A percentile compares a stretch with the other conserved stretches of the same genome.
Conservation (phyloP, 1,140 invertebrate genomes). For the Campoletis sonorensis region DNA sequence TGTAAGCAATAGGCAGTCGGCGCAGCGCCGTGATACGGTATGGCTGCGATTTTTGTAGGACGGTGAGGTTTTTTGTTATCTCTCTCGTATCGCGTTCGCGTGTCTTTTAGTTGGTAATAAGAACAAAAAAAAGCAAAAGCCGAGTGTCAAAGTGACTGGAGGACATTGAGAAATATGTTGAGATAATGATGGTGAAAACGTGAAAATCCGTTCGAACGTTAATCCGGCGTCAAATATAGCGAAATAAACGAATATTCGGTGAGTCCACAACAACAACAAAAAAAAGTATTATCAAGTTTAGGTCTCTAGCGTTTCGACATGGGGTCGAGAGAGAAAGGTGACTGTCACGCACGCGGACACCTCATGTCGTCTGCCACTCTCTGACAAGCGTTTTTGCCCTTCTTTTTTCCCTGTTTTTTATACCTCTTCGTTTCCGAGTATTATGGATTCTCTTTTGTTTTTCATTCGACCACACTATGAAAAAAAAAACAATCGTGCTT, state of each 20-base stretch:
- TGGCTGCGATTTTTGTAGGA: no score
- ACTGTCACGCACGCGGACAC: conserved; percentile 54
- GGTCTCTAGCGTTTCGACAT: not conserved
- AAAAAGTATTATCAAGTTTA: not conserved
- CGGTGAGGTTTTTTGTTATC: no score
- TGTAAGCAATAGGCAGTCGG: no score
- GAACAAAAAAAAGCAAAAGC: no score
- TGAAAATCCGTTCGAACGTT: not conserved
- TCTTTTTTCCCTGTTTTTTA: conserved; percentile 32
- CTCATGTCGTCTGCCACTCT: conserved; percentile 63
- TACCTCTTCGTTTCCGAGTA: not conserved
- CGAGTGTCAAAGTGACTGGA: not conserved
- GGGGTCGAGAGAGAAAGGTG: conserved; percentile 4
- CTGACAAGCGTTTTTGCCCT: conserved; percentile 58
- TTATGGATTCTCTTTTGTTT: not conserved
- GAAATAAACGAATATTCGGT: conserved; percentile 1
- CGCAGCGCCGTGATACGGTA: no score
- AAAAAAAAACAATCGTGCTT: not conserved
- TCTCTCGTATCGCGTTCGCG: no score
- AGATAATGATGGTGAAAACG: not conserved
- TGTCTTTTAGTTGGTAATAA: no score
- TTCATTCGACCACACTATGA: not conserved
- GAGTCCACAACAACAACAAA: no score
- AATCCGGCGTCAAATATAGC: not conserved
- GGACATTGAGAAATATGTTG: not conserved